Evolutionary conservation across 2,888 invertebrate species (phyloP).

Genomic region (Pseudeuparius sepicola): DNA sequence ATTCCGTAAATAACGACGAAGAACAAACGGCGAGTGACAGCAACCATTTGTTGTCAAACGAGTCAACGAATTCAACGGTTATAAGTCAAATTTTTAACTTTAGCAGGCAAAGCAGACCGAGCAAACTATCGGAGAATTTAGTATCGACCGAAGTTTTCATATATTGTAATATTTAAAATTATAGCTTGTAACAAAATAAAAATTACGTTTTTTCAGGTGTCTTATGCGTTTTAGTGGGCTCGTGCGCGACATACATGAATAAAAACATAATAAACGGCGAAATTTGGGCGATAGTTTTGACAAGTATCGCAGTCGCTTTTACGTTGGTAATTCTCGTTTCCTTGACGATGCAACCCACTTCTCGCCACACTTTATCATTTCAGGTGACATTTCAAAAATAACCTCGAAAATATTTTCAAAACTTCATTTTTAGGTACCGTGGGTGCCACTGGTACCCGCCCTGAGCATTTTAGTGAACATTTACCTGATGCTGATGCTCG

Average conservation of each 20-base stretch:
- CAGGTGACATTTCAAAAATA: background rate
- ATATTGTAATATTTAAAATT: background rate
- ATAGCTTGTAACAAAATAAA: slow-evolving; percentile 5
- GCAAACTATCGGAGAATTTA: background rate
- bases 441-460: slow-evolving; percentile 73
- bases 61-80: background rate
- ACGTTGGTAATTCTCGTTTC: background rate
- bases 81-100: background rate
- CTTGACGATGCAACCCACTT: slow-evolving; percentile 49
- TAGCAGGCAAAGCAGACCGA: background rate
- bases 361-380: slow-evolving; percentile 25
- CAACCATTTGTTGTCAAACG: too few relatives aligned
- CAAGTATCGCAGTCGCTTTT: slow-evolving; percentile 20
- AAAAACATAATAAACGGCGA: slow-evolving; percentile 35
- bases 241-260: slow-evolving; percentile 32
- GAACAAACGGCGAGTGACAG: too few relatives aligned
- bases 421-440: slow-evolving; percentile 56
- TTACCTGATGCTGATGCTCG: slow-evolving; percentile 75
- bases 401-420: background rate
- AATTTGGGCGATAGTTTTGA: slow-evolving; percentile 29
- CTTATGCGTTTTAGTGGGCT: slow-evolving; percentile 31
- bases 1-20: background rate
- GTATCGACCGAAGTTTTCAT: background rate
- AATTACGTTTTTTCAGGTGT: slow-evolving; percentile 28
- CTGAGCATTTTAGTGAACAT: slow-evolving; percentile 74